Conservation (phyloP, 2,888 invertebrate genomes). For the Eristalinus aeneus region DNA sequence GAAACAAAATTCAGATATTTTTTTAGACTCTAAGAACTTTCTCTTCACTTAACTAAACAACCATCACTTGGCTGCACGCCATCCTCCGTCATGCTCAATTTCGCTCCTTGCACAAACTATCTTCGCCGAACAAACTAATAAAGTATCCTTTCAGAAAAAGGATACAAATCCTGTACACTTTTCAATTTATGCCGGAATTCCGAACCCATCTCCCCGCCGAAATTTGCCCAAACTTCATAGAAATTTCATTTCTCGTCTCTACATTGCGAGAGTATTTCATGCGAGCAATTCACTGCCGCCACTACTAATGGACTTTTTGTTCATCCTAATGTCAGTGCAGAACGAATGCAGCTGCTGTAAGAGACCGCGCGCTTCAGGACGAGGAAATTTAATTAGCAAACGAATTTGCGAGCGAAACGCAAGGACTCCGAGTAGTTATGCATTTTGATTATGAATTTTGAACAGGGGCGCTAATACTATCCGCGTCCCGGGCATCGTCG, state of each 20-base stretch:
- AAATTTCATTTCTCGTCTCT: background rate
- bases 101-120: background rate
- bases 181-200: background rate
- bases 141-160: background rate
- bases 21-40: background rate
- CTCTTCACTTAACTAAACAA: background rate
- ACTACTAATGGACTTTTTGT: conserved; percentile 57
- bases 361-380: background rate
- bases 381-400: conserved; percentile 52
- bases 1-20: too few relatives aligned
- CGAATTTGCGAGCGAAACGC: conserved; percentile 41
- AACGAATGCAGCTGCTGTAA: background rate
- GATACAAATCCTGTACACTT: background rate
- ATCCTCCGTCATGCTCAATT: background rate
- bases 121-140: background rate
- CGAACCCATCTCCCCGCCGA: background rate
- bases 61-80: background rate
- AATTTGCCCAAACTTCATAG: background rate
- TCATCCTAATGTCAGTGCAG: conserved; percentile 30
- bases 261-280: conserved; percentile 32
- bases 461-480: conserved; percentile 20
- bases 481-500: background rate
- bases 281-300: conserved; percentile 31
- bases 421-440: conserved; percentile 33
- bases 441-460: conserved; percentile 54